Conservation (phyloP, 2,888 invertebrate genomes). For the Acanthosepion lycidas region DNA sequence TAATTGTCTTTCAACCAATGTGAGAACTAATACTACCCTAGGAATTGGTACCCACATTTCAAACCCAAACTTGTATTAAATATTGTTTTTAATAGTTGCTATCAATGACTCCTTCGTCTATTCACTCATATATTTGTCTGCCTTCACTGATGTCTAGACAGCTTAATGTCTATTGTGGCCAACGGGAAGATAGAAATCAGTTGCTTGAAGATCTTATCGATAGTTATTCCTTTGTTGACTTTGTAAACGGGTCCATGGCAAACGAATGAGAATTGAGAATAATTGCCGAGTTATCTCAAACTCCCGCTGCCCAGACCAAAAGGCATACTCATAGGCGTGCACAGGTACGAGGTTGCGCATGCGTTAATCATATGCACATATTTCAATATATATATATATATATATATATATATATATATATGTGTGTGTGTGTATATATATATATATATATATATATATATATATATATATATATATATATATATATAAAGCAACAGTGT, state of each 20-base stretch:
- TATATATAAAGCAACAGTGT: not conserved
- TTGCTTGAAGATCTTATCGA: not conserved
- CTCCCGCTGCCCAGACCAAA: not conserved
- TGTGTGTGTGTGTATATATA: no score
- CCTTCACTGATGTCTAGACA: not conserved
- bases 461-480: not conserved
- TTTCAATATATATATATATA: not conserved
- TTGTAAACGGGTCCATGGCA: not conserved
- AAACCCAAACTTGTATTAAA: not conserved
- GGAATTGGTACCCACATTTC: not conserved
- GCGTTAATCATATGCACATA: not conserved
- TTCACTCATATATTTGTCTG: not conserved
- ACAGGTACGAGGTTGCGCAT: slow-evolving; percentile 4
- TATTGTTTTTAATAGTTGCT: not conserved
- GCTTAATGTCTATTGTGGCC: not conserved
- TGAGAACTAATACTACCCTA: not conserved
- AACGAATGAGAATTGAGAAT: not conserved
- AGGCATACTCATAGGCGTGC: not conserved
- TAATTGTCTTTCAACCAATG: not conserved
- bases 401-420: not conserved
- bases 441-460: not conserved
- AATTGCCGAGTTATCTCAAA: not conserved
- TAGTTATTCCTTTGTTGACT: not conserved
- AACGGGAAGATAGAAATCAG: not conserved
- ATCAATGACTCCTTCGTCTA: not conserved